Conservation (phyloP, 2,113 vertebrate genomes). For the Jaculus jaculus region DNA sequence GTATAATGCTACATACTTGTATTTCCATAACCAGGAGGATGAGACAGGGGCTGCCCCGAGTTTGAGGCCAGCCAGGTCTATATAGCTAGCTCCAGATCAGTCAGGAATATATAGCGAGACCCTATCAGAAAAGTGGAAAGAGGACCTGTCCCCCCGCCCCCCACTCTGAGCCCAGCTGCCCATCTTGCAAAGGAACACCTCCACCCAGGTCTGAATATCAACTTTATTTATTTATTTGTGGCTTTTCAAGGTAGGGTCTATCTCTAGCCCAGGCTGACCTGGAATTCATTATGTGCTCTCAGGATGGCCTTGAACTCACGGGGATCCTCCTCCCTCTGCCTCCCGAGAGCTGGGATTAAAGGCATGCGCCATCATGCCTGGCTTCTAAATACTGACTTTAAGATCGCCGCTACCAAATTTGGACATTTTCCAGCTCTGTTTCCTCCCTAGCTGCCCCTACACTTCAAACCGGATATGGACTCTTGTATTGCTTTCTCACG, state of each 20-base stretch:
- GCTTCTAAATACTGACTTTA: constrained; percentile 7
- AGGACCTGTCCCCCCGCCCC: background rate
- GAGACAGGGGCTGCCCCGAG: background rate
- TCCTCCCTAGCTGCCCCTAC: constrained; percentile 2
- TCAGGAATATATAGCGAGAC: background rate
- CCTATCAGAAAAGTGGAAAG: background rate
- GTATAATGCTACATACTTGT: background rate
- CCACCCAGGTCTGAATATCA: background rate
- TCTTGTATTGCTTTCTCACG: background rate
- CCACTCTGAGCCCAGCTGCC: background rate
- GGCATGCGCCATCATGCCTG: no score
- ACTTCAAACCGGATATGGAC: constrained; percentile 13
- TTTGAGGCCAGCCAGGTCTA: no score
- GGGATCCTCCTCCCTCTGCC: no score
- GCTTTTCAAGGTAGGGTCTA: no score
- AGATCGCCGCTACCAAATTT: background rate
- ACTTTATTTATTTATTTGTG: background rate
- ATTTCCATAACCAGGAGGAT: no score
- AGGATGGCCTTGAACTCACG: no score
- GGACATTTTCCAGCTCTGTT: constrained; percentile 16
- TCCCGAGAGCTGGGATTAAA: no score
- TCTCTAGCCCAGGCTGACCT: no score
- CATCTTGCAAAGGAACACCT: background rate
- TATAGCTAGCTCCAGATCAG: background rate
- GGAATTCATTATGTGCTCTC: no score